A percentile compares a stretch with the other conserved stretches of the same genome.
phyloP scores from a whole-genome alignment of 2,113 vertebrate species.

The Copsychus sechellarum region DNA sequence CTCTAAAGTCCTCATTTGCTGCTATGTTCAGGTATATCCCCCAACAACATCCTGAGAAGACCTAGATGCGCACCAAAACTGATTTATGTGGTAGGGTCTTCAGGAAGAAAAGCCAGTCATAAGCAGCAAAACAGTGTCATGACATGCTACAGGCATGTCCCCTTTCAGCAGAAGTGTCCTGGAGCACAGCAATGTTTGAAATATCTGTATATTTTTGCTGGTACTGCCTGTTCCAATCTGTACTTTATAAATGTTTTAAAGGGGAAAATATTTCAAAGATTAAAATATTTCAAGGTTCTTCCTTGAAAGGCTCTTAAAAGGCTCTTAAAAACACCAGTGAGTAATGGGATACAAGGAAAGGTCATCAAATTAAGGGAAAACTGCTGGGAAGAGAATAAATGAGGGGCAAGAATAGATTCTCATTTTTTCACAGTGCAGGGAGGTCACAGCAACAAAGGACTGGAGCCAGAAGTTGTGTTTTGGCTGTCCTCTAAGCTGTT shows the following conservation, averaged over 20 bases:
- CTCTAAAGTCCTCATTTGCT: background rate
- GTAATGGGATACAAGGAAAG: background rate
- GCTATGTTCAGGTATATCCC: background rate
- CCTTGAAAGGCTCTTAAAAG: background rate
- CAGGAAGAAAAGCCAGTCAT: background rate
- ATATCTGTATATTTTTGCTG: background rate
- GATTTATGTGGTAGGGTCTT: rapidly evolving
- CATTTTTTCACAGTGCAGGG: background rate
- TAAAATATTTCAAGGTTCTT: background rate
- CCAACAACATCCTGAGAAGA: background rate
- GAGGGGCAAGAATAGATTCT: background rate
- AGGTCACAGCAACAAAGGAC: background rate
- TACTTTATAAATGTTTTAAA: background rate
- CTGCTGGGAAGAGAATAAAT: background rate
- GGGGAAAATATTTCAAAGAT: background rate
- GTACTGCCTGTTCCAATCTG: background rate
- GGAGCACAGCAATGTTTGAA: background rate
- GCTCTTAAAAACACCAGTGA: background rate
- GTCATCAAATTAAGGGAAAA: background rate
- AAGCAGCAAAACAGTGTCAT: background rate
- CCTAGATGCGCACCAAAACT: background rate
- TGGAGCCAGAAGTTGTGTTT: background rate
- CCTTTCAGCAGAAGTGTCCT: background rate
- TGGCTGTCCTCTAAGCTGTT: background rate
- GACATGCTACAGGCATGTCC: background rate